Conservation (phyloP, 2,113 vertebrate genomes). For the Trogon melanurus region DNA sequence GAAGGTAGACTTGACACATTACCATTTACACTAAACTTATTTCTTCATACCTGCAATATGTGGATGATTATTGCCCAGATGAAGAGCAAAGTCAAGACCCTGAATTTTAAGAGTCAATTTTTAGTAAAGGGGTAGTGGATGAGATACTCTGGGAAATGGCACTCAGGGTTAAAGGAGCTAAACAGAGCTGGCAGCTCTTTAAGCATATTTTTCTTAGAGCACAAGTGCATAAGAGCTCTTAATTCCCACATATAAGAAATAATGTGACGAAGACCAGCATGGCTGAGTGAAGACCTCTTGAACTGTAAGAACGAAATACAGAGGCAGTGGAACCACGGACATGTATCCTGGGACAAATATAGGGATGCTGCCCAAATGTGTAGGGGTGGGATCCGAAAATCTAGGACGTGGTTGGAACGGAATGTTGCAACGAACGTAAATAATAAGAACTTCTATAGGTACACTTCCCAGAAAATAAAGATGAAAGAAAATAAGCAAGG, state of each 20-base stretch:
- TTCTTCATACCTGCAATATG: not conserved
- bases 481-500: not conserved
- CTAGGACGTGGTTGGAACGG: not conserved
- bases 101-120: not conserved
- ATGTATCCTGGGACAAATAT: too few species aligned
- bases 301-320: not conserved
- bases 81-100: not conserved
- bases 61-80: not conserved
- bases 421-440: not conserved
- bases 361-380: not conserved
- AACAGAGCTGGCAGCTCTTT: not conserved
- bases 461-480: not conserved
- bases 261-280: not conserved
- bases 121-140: not conserved
- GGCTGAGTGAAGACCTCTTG: not conserved
- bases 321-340: not conserved
- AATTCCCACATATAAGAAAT: not conserved
- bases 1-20: not conserved
- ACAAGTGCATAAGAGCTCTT: not conserved
- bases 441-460: not conserved
- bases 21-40: not conserved
- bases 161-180: not conserved
- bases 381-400: not conserved
- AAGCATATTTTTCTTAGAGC: not conserved
- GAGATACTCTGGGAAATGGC: not conserved